Conservation (phyloP, 2,797 vertebrate genomes). For the Bufotes viridis region DNA sequence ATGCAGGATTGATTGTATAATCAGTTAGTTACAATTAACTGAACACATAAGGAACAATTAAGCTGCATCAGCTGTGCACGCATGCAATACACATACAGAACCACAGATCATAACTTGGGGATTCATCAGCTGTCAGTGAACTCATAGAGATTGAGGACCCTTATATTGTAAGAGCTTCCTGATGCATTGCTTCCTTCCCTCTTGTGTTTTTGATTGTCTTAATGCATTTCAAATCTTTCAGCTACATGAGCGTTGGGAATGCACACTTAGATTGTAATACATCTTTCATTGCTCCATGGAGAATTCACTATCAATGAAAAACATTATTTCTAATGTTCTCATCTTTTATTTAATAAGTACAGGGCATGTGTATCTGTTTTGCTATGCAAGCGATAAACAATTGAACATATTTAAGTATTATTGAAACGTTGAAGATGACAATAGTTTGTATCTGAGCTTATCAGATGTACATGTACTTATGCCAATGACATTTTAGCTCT, state of each 20-base stretch:
- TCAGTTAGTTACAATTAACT: constrained; percentile 43
- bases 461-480: background rate
- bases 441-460: background rate
- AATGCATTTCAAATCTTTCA: constrained; percentile 61
- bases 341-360: constrained; percentile 60
- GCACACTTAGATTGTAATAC: constrained; percentile 60
- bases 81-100: constrained; percentile 27
- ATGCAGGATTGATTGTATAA: constrained; percentile 36
- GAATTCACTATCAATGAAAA: constrained; percentile 60
- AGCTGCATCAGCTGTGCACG: constrained; percentile 29
- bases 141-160: constrained; percentile 43
- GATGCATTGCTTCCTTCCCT: constrained; percentile 47
- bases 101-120: constrained; percentile 32
- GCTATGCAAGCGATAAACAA: constrained; percentile 45
- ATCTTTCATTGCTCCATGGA: constrained; percentile 60
- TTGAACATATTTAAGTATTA: constrained; percentile 16
- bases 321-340: constrained; percentile 62
- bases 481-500: background rate
- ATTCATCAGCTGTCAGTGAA: constrained; percentile 57
- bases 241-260: constrained; percentile 57
- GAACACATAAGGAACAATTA: constrained; percentile 37
- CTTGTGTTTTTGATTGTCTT: constrained; percentile 55
- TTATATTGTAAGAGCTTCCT: constrained; percentile 55
- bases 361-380: constrained; percentile 42
- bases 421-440: background rate